Evolutionary conservation across 1,140 invertebrate species (phyloP).

Genomic region (Helicoverpa zea): DNA sequence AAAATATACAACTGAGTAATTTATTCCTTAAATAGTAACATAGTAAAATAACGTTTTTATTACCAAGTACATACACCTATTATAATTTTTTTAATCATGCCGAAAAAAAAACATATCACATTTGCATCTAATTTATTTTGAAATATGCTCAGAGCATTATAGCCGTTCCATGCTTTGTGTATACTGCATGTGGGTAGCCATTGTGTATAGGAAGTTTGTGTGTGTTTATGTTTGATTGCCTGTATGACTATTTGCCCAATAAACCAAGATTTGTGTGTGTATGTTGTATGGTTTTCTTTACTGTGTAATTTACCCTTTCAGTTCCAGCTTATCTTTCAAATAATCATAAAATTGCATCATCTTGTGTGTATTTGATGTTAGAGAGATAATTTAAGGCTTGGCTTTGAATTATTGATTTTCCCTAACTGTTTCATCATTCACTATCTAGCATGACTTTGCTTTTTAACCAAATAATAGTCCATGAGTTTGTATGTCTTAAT

Average conservation of each 20-base stretch:
- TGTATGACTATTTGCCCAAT: neutral
- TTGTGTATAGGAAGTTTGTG: neutral
- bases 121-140: neutral
- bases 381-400: no score
- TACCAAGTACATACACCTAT: no score
- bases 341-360: no score
- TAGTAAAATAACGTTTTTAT: no score
- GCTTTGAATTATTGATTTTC: neutral
- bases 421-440: neutral
- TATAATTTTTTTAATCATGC: no score
- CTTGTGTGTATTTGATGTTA: no score
- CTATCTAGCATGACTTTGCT: constrained; percentile 10
- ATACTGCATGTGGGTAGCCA: neutral
- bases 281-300: neutral
- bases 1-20: no score
- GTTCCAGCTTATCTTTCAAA: no score
- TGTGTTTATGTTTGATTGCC: neutral
- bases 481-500: neutral
- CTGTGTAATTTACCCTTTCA: neutral
- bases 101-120: no score
- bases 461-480: neutral
- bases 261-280: neutral
- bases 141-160: neutral
- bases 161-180: no score
- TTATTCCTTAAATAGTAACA: no score